Evolutionary conservation across 2,888 invertebrate species (phyloP).

Genomic region (Drosophila aldrichi): DNA sequence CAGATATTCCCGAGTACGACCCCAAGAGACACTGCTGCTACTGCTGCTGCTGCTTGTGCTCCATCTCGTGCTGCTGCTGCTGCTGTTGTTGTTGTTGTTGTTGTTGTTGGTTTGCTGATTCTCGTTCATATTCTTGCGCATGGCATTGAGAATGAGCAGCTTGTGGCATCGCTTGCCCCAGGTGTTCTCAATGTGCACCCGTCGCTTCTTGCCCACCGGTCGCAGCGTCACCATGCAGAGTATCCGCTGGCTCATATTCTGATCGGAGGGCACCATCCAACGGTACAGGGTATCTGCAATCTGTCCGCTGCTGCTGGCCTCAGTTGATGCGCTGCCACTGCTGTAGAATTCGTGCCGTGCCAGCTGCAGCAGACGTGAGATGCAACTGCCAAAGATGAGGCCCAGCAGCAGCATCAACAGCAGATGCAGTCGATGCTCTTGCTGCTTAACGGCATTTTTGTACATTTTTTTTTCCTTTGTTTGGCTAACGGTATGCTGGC

Average conservation of each 20-base stretch:
- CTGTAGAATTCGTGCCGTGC: constrained; percentile 20
- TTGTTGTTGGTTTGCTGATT: constrained; percentile 87
- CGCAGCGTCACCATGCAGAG: constrained; percentile 98
- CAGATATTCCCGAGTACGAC: constrained; percentile 97
- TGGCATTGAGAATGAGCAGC: constrained; percentile 92
- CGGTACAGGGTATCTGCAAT: background rate
- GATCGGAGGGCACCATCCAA: background rate
- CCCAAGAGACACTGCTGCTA: constrained; percentile 93
- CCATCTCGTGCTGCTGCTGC: background rate
- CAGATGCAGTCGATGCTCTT: constrained; percentile 55
- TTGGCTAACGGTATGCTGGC: constrained; percentile 8
- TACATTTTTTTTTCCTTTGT: background rate
- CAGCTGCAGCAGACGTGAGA: constrained; percentile 72
- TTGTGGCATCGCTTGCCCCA: constrained; percentile 97
- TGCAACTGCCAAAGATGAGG: constrained; percentile 70
- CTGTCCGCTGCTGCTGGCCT: constrained; percentile 1
- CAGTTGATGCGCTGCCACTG: background rate
- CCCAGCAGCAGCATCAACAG: constrained; percentile 72
- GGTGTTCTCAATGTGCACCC: constrained; percentile 95
- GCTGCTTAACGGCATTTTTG: constrained; percentile 31
- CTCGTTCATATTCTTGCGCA: constrained; percentile 88
- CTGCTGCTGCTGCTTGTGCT: constrained; percentile 62
- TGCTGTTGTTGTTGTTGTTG: constrained; percentile 85
- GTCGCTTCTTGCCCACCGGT: constrained; percentile 90
- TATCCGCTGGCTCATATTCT: constrained; percentile 86